Evolutionary conservation across 2,113 vertebrate genomes (phyloP), one percentile per base, ranked within the genome.

Genomic region (Telmatochromis sp.): DNA sequence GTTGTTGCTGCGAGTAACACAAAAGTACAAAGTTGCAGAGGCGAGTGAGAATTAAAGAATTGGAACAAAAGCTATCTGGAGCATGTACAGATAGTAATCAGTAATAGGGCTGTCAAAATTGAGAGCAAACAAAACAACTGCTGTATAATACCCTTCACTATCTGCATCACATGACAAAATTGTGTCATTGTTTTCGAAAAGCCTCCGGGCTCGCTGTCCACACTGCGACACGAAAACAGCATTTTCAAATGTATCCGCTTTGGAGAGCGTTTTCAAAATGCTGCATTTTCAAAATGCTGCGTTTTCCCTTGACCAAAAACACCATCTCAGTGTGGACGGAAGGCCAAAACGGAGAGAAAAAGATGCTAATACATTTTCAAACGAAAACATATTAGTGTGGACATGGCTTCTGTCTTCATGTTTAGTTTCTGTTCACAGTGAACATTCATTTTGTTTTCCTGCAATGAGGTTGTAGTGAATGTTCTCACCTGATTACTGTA

Each of bases 221-320:
- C 21, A 55, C 21, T 55, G 53, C 1, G 2, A 55, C 21, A 23
- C 53, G 1, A 23, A 55, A 55, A 55, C 53, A 54, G n/a, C 47
- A 50, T 50, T 50, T 50, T 19, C 47, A 50, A 50, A 50, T 50
- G 47, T 50, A 50, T 50, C 47, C 2, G 47, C 47, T 50, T 50
- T 50, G 47, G 15, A 50, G 47, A 50, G 47, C 6, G 4, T 13
- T 53, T 21, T 21, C n/a, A 53, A 53, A 53, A 51, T 51, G 47
- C 2, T 19, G 42, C 1, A 1, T 11, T 51, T n/a, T n/a, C 17
- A n/a, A 51, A 53, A 54, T 54, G 53, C 1, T 23, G n/a, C 2
- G 3, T 54, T 55, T 23, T 55, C 53, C 1, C 53, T 55, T 55
- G 53, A 13, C 53, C 53, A 55, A 55, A 55, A 55, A 55, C 53